Percentiles rank a stretch among this genome's conserved stretches.
These are phyloP conservation scores for Drosophila orena DNA, from an alignment of 1,140 invertebrate species.

Conservation along the genomic window DNA sequence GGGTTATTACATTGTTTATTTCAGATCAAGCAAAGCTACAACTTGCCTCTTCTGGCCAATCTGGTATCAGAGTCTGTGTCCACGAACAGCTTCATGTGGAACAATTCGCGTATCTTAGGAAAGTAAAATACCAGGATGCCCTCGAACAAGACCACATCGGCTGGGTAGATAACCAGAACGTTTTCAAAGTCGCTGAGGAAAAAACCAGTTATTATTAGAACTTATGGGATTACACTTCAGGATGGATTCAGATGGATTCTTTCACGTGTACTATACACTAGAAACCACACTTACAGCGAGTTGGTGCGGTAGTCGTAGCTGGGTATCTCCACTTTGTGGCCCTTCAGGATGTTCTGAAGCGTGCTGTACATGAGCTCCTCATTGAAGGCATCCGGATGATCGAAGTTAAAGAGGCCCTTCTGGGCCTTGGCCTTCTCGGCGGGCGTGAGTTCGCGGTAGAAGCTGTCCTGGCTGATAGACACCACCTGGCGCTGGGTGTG, in stretches of 20 bases:
- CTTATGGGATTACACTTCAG: no score
- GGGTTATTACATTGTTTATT: not conserved
- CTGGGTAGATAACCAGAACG: conserved; percentile 95
- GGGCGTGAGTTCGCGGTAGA: conserved; percentile 94
- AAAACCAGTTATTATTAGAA: not conserved
- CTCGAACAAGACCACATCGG: conserved; percentile 98
- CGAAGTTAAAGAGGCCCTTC: conserved; percentile 98
- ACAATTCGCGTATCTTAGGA: conserved; percentile 96
- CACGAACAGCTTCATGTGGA: conserved; percentile 99
- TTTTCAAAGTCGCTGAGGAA: conserved; percentile 89
- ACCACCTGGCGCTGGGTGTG: conserved; percentile 93
- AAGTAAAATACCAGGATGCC: conserved; percentile 99
- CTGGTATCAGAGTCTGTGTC: conserved; percentile 99
- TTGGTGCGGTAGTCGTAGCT: conserved; percentile 96
- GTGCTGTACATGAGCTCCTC: conserved; percentile 92
- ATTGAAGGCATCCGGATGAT: conserved; percentile 98
- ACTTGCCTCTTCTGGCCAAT: conserved; percentile 94
- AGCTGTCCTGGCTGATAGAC: conserved; percentile 97
- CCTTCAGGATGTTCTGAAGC: conserved; percentile 92
- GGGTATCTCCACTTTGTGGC: conserved; percentile 94
- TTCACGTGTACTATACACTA: no score
- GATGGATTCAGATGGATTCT: no score
- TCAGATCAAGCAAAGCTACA: no score
- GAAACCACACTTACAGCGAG: conserved; percentile 88
- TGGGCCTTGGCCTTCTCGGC: conserved; percentile 94